A percentile compares a stretch with the other conserved stretches of the same genome.
These are phyloP conservation scores for Limnodromus scolopaceus DNA, from an alignment of 2,797 vertebrate species.

Conservation along the genomic window DNA sequence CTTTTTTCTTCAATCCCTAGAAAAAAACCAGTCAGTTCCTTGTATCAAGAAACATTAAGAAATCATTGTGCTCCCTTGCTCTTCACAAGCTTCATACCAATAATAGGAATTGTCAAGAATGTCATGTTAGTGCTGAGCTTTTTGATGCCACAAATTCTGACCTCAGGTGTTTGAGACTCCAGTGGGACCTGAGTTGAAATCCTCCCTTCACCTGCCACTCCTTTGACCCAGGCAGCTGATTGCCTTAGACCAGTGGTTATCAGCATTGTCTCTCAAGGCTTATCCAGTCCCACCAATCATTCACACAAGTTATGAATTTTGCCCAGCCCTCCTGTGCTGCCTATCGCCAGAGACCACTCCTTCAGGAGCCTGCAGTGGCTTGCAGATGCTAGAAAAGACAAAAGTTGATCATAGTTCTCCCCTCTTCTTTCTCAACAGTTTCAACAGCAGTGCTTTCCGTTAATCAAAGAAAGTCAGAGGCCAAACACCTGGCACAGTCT, in stretches of 20 bases:
- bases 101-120: not conserved
- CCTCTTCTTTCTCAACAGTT: not conserved
- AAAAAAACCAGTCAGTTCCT: not conserved
- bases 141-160: not conserved
- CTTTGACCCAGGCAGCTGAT: not conserved
- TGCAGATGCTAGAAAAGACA: not conserved
- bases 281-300: not conserved
- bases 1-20: not conserved
- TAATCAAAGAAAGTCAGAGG: not conserved
- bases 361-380: not conserved
- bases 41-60: not conserved
- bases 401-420: not conserved
- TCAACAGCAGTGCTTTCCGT: not conserved
- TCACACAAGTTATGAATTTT: not conserved
- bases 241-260: not conserved
- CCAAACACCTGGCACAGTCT: not conserved
- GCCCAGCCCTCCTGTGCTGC: not conserved
- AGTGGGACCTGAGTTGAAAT: not conserved
- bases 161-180: not conserved
- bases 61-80: not conserved
- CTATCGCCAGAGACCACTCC: not conserved
- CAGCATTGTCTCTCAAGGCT: not conserved
- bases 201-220: not conserved
- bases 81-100: not conserved
- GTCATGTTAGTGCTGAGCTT: fast-evolving